Evolutionary conservation across 2,797 vertebrate species (phyloP).

Genomic region (Sebastes vulpes): DNA sequence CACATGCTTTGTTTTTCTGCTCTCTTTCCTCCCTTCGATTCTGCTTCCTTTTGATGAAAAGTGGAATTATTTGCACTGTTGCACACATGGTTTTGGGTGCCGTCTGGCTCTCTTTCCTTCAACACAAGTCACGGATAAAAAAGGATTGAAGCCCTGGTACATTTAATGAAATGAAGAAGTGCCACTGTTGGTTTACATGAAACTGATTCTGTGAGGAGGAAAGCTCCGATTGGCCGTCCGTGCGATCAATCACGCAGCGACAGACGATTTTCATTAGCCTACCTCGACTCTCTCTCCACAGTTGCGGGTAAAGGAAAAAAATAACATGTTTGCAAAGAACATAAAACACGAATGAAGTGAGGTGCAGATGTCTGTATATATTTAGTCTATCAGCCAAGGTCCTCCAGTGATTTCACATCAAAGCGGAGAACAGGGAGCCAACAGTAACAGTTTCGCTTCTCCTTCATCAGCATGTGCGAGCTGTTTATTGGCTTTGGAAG

Average conservation of each 20-base stretch:
- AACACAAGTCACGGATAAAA: constrained; percentile 87
- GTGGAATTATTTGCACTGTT: constrained; percentile 88
- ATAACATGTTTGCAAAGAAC: constrained; percentile 75
- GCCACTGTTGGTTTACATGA: constrained; percentile 85
- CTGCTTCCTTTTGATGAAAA: constrained; percentile 77
- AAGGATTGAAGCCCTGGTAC: constrained; percentile 88
- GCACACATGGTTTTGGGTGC: constrained; percentile 92
- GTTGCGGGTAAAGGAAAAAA: constrained; percentile 45
- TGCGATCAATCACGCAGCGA: constrained; percentile 87
- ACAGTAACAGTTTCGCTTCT: constrained; percentile 84
- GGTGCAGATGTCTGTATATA: constrained; percentile 79
- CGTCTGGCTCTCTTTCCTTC: constrained; percentile 89
- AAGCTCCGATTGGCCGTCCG: constrained; percentile 88
- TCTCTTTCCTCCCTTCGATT: constrained; percentile 14
- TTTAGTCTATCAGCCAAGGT: constrained; percentile 83
- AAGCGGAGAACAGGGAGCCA: constrained; percentile 82
- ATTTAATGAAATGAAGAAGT: constrained; percentile 92
- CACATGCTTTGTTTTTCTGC: constrained; percentile 78
- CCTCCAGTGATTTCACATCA: constrained; percentile 79
- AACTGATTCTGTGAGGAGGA: constrained; percentile 88
- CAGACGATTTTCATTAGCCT: constrained; percentile 86
- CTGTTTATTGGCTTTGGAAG: constrained; percentile 84
- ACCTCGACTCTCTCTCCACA: constrained; percentile 34
- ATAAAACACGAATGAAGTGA: constrained; percentile 69
- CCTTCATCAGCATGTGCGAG: constrained; percentile 82